Base-by-base conservation (phyloP, 1,140 invertebrate genomes). In the Dinoponera quadriceps region DNA sequence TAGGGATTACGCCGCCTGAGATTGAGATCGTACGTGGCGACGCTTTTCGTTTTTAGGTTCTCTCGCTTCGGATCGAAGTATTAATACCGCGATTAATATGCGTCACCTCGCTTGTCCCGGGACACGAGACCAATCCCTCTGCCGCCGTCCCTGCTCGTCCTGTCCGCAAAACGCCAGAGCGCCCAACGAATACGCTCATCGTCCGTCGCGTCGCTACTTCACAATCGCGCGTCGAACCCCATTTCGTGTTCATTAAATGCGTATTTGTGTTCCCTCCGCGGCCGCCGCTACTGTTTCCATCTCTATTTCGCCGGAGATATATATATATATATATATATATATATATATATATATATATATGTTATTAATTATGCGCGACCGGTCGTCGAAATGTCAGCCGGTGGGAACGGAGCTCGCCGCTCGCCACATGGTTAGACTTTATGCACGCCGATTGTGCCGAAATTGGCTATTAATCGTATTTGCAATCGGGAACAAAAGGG, bases 31-130 rank as follows among this genome's bases (percentile, higher is more conserved):
- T 48, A 49, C 13, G 75, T 66, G 71, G 48, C 27, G 54, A 51
- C n/a, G 63, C 38, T 65, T 22, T n/a, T 68, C 55, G 33, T 88
- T 72, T 88, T 82, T 85, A 73, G 27, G 65, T 73, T 63, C 78
- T 63, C 62, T 27, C 54, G 49, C 49, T n/a, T n/a, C 57, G 13
- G 33, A 49, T 80, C 82, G 29, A 62, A 78, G 72, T 75, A 85
- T 78, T 85, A 89, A 89, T 87, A 84, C n/a, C 62, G 25, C 59
- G 66, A 86, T 89, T 89, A 89, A 89, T 89, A 89, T 82, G 84
- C 85, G 65, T 65, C 72, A 44, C 82, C 62, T 81, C 59, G 81
- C 73, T 81, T 68, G 68, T 62, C 55, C 66, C 74, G 29, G 48
- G 14, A 80, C 55, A 59, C 22, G 22, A 48, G 80, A 68, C 33